These are phyloP conservation scores for Taxidea taxus DNA, from an alignment of 2,113 vertebrate species.

Conservation along the genomic window DNA sequence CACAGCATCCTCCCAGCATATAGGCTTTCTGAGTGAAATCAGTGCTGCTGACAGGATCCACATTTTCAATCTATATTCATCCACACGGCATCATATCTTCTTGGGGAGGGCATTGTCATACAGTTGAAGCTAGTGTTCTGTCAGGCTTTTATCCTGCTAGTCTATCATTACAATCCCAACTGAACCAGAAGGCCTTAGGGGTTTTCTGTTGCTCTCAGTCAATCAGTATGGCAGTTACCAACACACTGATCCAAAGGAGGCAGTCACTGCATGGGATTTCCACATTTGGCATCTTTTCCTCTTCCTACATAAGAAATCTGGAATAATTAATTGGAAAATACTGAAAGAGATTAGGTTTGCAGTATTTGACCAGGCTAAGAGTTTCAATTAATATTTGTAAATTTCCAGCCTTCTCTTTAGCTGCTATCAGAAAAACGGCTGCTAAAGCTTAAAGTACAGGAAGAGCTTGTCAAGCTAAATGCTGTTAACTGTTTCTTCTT, in stretches of 20 bases:
- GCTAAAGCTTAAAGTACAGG: not conserved
- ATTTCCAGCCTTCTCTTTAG: not conserved
- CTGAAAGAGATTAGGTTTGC: not conserved
- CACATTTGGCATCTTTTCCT: not conserved
- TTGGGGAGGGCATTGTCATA: conserved; percentile 57
- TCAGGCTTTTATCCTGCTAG: conserved; percentile 66
- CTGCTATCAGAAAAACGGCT: not conserved
- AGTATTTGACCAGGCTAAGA: not conserved
- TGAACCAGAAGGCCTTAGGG: conserved; percentile 62
- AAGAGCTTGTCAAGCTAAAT: not conserved
- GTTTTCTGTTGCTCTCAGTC: conserved; percentile 64
- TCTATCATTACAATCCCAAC: conserved; percentile 70
- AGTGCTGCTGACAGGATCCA: conserved; percentile 45
- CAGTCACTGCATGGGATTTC: not conserved
- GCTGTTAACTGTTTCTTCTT: not conserved
- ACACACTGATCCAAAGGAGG: not conserved
- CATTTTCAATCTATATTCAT: conserved; percentile 67
- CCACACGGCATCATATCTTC: conserved; percentile 40
- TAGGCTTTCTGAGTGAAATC: conserved; percentile 44
- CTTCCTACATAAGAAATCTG: not conserved
- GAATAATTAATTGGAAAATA: conserved; percentile 7
- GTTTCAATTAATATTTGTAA: not conserved
- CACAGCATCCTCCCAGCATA: not conserved
- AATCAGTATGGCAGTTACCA: conserved; percentile 60
- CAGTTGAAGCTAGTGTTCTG: conserved; percentile 47